Percentiles rank a stretch among this genome's conserved stretches.
These are phyloP conservation scores for Tangara arthus DNA, from an alignment of 2,797 vertebrate genomes.

Conservation along the genomic window DNA sequence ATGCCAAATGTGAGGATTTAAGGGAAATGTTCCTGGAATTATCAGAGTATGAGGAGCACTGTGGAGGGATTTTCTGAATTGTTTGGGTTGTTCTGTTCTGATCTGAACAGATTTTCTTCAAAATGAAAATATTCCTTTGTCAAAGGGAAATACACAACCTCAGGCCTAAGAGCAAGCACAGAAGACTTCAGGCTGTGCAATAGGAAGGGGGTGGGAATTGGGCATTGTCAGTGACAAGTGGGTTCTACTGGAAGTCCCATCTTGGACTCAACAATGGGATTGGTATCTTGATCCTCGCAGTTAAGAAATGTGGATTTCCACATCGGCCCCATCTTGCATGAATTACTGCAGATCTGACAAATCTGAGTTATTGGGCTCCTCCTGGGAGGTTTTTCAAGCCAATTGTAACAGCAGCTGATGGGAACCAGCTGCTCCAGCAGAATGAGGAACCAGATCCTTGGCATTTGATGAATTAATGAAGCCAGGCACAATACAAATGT, in stretches of 20 bases:
- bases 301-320: constrained; percentile 52
- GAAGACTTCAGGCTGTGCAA: background rate
- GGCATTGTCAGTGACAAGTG: background rate
- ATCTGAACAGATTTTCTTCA: background rate
- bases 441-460: constrained; percentile 58
- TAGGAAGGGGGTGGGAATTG: background rate
- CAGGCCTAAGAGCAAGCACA: background rate
- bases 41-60: background rate
- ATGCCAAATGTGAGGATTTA: constrained; percentile 9
- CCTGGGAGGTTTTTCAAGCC: constrained; percentile 55
- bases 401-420: constrained; percentile 59
- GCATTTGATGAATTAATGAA: constrained; percentile 63
- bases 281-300: background rate
- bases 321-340: constrained; percentile 30
- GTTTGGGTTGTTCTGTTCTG: background rate
- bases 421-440: constrained; percentile 63
- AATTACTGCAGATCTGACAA: constrained; percentile 47
- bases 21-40: background rate
- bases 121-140: background rate
- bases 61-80: background rate
- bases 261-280: constrained; percentile 15
- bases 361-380: constrained; percentile 28
- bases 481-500: constrained; percentile 56
- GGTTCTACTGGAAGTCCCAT: background rate
- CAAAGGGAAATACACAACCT: background rate